Evolutionary conservation across 2,797 vertebrate species (phyloP), one percentile per base, ranked within the genome.

Genomic region (Tadarida brasiliensis): DNA sequence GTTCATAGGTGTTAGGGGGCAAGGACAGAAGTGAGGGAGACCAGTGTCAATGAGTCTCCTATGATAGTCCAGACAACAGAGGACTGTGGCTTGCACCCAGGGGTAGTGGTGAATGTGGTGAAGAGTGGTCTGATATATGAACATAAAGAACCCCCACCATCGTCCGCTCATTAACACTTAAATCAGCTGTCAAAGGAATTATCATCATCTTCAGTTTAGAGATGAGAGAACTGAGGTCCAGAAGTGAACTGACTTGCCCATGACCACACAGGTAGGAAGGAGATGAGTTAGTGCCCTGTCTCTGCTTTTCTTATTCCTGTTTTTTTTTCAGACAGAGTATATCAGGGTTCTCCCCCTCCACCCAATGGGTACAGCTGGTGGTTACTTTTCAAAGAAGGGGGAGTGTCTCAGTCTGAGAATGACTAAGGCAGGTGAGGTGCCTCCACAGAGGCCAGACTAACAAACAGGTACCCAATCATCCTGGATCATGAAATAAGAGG

Each of bases 21-120:
- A 65, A 81, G 85, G 70, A 57, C 24, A 88, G 81, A 89, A 84
- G 63, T 20, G 47, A 87, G 44, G 67, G 71, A 91, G 84, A 81
- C 5, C 20, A 47, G 15, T 14, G 26, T 39, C 22, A 78, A 84
- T 17, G 47, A 91, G 57, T 47, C 39, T 59, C 17, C 28, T 30
- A 7, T 26, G 61, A 54, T 11, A 83, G 83, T 49, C 28, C 30
- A 71, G 35, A 82, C 17, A 47, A 83, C 80, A 90, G 57, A 63
- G 2, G 56, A 44, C 28, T 33, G 19, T 11, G 16, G 61, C 44
- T 19, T 10, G 63, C 5, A 22, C 20, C 7, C 67, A 17, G 57
- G 44, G 61, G 67, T 7, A 68, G 77, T 54, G 63, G 56, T 71
- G 19, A 54, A 12, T 1, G 11, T 57, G 44, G 65, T 35, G 54